phyloP scores from a whole-genome alignment of 2,113 vertebrate species.

The Pollachius pollachius region DNA sequence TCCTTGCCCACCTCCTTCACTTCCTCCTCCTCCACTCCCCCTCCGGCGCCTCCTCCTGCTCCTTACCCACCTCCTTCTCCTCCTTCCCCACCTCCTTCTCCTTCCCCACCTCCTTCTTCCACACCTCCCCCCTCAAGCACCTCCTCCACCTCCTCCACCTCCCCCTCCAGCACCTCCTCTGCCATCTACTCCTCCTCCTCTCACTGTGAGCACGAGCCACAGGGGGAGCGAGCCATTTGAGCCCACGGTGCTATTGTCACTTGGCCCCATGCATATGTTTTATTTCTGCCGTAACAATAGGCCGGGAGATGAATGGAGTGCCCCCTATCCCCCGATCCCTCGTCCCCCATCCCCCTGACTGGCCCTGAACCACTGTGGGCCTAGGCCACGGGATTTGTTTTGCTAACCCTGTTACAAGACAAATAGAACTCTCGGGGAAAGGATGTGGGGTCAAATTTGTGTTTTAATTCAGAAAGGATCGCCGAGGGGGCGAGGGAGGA shows the following conservation, averaged over 20 bases:
- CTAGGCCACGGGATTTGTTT: conserved; percentile 55
- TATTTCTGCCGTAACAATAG: conserved; percentile 60
- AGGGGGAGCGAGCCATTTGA: conserved; percentile 33
- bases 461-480: conserved; percentile 59
- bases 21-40: conserved; percentile 20
- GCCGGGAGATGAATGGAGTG: conserved; percentile 34
- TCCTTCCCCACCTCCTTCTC: no score
- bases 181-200: conserved; percentile 38
- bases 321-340: neutral
- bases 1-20: no score
- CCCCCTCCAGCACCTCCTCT: conserved; percentile 32
- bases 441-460: conserved; percentile 55
- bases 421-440: conserved; percentile 56
- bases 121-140: no score
- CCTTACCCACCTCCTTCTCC: no score
- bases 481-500: conserved; percentile 9
- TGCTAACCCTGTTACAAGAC: conserved; percentile 63
- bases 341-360: neutral
- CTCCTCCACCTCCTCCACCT: no score
- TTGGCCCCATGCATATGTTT: conserved; percentile 22
- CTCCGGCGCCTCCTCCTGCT: conserved; percentile 23
- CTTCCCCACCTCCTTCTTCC: no score
- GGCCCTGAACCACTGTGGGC: conserved; percentile 40
- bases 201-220: conserved; percentile 32
- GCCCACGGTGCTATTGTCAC: conserved; percentile 43